These are phyloP conservation scores for Zootermopsis nevadensis DNA, from an alignment of 2,888 invertebrate species.

Conservation along the genomic window DNA sequence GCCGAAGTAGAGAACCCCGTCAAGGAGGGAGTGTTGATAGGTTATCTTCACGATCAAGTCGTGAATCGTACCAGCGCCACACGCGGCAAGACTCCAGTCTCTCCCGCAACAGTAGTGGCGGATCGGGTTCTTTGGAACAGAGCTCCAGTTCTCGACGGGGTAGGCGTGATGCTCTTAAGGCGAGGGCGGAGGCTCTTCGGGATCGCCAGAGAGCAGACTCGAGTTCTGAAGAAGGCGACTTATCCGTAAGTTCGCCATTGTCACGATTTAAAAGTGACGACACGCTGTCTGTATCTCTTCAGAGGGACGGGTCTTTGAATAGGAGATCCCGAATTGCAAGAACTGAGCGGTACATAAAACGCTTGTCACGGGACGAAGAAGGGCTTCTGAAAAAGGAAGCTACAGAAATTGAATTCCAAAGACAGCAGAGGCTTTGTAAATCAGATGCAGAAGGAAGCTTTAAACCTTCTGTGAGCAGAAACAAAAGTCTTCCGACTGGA, in stretches of 20 bases:
- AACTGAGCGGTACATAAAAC: conserved; percentile 83
- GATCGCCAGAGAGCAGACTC: conserved; percentile 71
- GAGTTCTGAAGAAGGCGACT: conserved; percentile 75
- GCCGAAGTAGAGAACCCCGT: conserved; percentile 11
- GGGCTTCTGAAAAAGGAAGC: conserved; percentile 69
- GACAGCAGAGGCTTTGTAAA: conserved; percentile 57
- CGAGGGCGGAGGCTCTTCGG: conserved; percentile 74
- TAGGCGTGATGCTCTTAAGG: conserved; percentile 72
- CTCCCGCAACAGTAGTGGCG: conserved; percentile 58
- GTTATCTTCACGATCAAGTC: conserved; percentile 40
- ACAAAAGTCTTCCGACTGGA: not conserved
- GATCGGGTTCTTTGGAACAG: conserved; percentile 67
- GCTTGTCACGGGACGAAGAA: conserved; percentile 79
- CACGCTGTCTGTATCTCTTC: conserved; percentile 57
- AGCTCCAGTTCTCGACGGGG: conserved; percentile 64
- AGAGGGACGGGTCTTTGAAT: conserved; percentile 69
- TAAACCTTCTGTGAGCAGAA: not conserved
- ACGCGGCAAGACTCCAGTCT: conserved; percentile 55
- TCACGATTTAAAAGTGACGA: conserved; percentile 44
- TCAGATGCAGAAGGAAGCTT: conserved; percentile 58
- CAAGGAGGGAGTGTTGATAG: conserved; percentile 44
- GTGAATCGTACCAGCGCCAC: conserved; percentile 29
- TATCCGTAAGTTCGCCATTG: conserved; percentile 58
- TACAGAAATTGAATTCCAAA: conserved; percentile 56
- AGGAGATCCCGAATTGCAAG: conserved; percentile 78